Evolutionary conservation across 2,797 vertebrate genomes (phyloP), one percentile per base, ranked within the genome.

Genomic region (Naso thynnoides): DNA sequence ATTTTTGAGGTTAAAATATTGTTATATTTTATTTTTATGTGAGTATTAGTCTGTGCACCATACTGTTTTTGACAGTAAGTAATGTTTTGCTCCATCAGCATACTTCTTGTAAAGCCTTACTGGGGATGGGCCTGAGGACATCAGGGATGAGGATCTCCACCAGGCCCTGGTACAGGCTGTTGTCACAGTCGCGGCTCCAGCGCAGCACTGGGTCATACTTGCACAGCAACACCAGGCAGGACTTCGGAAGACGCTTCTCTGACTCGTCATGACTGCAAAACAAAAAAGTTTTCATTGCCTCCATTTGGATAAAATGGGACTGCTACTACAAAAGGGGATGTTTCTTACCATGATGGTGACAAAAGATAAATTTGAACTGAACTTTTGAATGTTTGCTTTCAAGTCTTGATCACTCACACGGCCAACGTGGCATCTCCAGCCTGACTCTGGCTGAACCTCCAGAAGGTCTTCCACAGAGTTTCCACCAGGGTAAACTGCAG

Each of bases 111-210:
- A 14, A 29, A 38, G 50, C 1, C 96, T 95, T 94, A 97, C 96
- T 97, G 94, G 96, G 97, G 88, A 98, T 98, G 90, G 97, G 97
- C 86, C 97, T 95, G 73, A 98, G 95, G 73, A 98, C 97, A 6
- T 98, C 97, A 0, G 97, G 97, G 86, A 98, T 97, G 60, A 98
- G 97, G 81, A 97, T 96, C 83, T 98, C 97, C 89, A 98, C 96
- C 93, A 98, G 95, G 70, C 93, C 95, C 94, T 98, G 97, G 93
- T 98, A 98, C 66, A 98, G 93, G 76, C 95, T 94, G 85, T 98
- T 96, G 92, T 98, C 97, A 83, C 97, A 98, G 92, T 96, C 96
- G 38, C 95, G 95, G 83, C 95, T 95, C 97, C 97, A 98, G 78
- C 95, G 95, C 58, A 97, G 94, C 76, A 97, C 95, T 0, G 97